Conservation (phyloP, 2,888 invertebrate species). For the Drosophila siamana region DNA sequence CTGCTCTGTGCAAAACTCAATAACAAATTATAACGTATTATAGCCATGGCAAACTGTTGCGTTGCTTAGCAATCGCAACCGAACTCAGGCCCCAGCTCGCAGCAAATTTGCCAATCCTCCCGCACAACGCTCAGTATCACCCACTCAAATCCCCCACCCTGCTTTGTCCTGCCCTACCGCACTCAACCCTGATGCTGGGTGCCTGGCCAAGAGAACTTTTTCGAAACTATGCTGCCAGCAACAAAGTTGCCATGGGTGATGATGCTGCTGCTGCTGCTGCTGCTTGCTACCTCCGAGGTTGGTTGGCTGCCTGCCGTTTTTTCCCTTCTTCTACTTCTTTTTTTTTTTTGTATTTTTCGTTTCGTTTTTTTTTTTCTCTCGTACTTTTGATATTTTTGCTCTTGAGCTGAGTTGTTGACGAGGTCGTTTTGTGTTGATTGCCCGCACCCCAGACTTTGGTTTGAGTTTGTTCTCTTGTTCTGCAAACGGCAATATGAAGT, state of each 20-base stretch:
- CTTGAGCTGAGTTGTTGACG: slow-evolving; percentile 75
- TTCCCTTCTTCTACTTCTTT: background rate
- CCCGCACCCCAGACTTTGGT: slow-evolving; percentile 62
- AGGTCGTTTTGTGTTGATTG: slow-evolving; percentile 81
- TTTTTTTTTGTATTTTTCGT: slow-evolving; percentile 10
- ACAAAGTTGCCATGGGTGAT: slow-evolving; percentile 79
- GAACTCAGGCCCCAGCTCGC: slow-evolving; percentile 26
- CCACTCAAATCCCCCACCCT: too few relatives aligned
- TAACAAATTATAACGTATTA: slow-evolving; percentile 84
- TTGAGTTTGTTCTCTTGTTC: slow-evolving; percentile 63
- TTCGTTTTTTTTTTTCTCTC: slow-evolving; percentile 32
- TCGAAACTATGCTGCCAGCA: slow-evolving; percentile 73
- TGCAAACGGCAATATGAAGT: slow-evolving; percentile 67
- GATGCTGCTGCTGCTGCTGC: slow-evolving; percentile 44
- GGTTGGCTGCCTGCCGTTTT: slow-evolving; percentile 38
- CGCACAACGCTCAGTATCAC: too few relatives aligned
- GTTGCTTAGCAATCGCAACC: slow-evolving; percentile 81
- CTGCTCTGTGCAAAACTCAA: slow-evolving; percentile 83
- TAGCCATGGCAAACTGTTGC: slow-evolving; percentile 85
- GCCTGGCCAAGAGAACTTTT: slow-evolving; percentile 50
- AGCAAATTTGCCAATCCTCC: slow-evolving; percentile 65
- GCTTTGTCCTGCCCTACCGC: too few relatives aligned
- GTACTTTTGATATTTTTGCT: slow-evolving; percentile 71
- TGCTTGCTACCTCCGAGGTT: slow-evolving; percentile 42
- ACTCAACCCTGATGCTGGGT: too few relatives aligned